Percentiles rank a stretch among this genome's conserved stretches.
Conservation (phyloP, 30 jellyfish, hydroid and myxozoan species). For the Clytia hemisphaerica region DNA sequence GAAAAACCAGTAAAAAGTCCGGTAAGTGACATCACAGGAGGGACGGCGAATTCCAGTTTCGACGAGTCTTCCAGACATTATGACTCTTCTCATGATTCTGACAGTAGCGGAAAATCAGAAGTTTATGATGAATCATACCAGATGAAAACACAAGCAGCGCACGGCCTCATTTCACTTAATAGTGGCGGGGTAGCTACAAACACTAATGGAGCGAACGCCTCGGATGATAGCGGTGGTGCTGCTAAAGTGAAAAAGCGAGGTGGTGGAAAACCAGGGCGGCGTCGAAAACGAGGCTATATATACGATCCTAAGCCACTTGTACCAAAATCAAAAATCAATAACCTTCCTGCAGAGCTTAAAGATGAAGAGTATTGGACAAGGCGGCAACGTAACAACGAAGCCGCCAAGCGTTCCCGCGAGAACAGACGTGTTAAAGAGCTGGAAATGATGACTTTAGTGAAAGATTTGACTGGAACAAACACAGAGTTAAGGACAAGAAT, state of each 20-base stretch:
- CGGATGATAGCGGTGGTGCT: no score
- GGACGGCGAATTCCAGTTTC: no score
- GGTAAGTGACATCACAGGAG: no score
- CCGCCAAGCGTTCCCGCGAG: conserved; percentile 15
- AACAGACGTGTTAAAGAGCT: conserved; percentile 3
- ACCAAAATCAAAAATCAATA: neutral
- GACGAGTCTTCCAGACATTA: no score
- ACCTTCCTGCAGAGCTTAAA: conserved; percentile 2
- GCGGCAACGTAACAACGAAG: conserved; percentile 9
- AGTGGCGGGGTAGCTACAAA: no score
- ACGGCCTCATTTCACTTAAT: no score
- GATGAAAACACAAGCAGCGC: no score
- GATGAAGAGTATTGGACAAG: neutral
- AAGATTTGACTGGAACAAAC: neutral
- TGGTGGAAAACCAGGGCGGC: conserved; percentile 11
- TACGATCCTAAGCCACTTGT: conserved; percentile 22
- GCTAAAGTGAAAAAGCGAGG: conserved; percentile 23
- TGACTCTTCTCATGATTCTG: no score
- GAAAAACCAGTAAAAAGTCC: no score
- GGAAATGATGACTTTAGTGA: neutral
- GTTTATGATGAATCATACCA: no score
- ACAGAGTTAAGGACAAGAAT: neutral
- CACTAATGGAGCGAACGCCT: no score
- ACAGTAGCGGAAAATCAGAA: no score
- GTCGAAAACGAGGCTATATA: conserved; percentile 14